Evolutionary conservation across 2,888 invertebrate species (phyloP).

Genomic region (Tinea semifulvella): DNA sequence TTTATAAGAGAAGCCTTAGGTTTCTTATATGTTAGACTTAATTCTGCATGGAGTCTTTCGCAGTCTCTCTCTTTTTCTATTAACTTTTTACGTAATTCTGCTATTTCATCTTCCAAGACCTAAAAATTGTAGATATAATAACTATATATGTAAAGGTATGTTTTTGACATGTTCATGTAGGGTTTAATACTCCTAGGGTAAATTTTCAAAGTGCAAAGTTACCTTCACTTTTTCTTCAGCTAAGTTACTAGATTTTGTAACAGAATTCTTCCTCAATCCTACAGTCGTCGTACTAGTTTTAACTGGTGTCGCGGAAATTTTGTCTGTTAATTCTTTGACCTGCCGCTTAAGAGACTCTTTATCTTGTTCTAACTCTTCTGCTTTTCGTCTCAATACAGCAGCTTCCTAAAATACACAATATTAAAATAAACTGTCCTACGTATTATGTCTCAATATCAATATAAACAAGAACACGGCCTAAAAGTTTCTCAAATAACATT

Average conservation of each 20-base stretch:
- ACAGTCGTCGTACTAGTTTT: constrained; percentile 41
- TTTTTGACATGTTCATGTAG: too few relatives aligned
- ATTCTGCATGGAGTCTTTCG: constrained; percentile 78
- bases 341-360: constrained; percentile 78
- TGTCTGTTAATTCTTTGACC: constrained; percentile 80
- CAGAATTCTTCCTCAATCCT: constrained; percentile 35
- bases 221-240: constrained; percentile 75
- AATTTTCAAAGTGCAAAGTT: too few relatives aligned
- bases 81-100: constrained; percentile 76
- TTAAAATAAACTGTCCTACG: too few relatives aligned
- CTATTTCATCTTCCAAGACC: constrained; percentile 77
- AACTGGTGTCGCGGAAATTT: constrained; percentile 60
- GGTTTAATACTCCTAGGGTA: too few relatives aligned
- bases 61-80: constrained; percentile 86
- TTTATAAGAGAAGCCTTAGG: constrained; percentile 69
- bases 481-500: too few relatives aligned
- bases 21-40: constrained; percentile 70
- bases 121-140: constrained; percentile 33
- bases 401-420: constrained; percentile 79
- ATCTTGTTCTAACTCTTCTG: constrained; percentile 84
- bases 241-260: constrained; percentile 53
- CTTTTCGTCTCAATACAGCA: constrained; percentile 81
- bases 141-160: constrained; percentile 6
- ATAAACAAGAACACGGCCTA: too few relatives aligned
- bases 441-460: too few relatives aligned